Base-by-base conservation (phyloP, 2,113 vertebrate species). In the Bagarius yarrelli region DNA sequence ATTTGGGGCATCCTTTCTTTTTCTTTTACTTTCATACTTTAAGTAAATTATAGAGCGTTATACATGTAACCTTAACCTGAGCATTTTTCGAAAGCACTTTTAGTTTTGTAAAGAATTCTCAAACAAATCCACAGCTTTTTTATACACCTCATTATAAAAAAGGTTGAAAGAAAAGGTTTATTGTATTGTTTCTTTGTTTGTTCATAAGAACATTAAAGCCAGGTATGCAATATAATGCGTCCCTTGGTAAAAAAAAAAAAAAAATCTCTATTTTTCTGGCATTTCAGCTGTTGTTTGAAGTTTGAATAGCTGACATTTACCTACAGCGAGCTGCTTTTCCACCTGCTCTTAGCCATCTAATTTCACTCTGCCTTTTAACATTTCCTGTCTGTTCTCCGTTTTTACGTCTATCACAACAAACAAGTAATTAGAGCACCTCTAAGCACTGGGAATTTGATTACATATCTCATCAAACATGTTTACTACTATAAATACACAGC, bases 391-490 rank as follows among this genome's bases (percentile, higher is more conserved):
- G 13, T 56, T 56, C 30, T 9, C 44, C 1, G 32, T 79, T 83
- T 66, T 36, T 50, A 74, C 71, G 47, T 71, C 32, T 18, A 21
- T 57, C 74, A 63, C 9, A 60, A 69, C 53, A 80, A 21, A 74
- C 4, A 74, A 55, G 30, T 40, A 75, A 75, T 40, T 59, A 75
- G 32, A 25, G 55, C 11, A 40, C 21, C 73, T 25, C 53, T 52
- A 36, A 66, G 9, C 34, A 36, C 23, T 53, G 27, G 27, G n/a
- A 57, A 30, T 36, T 71, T 72, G 60, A 63, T 55, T 60, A 53
- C 53, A 72, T 83, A 61, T 72, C 44, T 83, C 70, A 63, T 72
- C 55, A 61, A 78, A 25, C 25, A 53, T 72, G 69, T 53, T 72
- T 50, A 61, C 60, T n/a, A 34, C 59, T 55, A 61, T 14, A 69